Conservation (phyloP, 2,797 vertebrate species). For the Sus cebifrons region DNA sequence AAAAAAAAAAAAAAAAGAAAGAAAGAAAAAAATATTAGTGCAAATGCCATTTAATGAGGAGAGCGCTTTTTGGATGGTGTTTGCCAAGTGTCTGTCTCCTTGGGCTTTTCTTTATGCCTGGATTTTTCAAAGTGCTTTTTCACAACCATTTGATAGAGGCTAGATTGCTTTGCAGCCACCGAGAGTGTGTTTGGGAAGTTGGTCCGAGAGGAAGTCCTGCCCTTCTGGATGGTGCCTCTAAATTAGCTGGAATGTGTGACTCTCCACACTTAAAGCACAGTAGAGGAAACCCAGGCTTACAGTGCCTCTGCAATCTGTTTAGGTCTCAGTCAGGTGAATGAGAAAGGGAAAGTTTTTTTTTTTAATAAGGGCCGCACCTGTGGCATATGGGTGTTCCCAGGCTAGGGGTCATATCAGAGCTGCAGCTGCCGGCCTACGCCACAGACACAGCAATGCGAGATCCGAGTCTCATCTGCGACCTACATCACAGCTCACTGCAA, state of each 20-base stretch:
- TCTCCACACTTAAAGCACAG: not conserved
- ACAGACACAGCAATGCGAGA: too few relatives aligned
- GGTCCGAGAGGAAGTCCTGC: not conserved
- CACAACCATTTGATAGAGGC: not conserved
- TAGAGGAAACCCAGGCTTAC: not conserved
- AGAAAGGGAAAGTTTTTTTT: not conserved
- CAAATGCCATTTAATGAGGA: not conserved
- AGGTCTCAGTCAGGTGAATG: not conserved
- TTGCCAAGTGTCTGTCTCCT: not conserved
- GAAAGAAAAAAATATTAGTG: not conserved
- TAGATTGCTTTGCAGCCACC: not conserved
- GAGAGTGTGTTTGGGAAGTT: not conserved
- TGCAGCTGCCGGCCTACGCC: too few relatives aligned
- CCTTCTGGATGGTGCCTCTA: not conserved
- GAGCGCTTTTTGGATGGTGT: not conserved
- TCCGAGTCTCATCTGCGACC: too few relatives aligned
- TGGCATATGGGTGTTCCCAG: too few relatives aligned
- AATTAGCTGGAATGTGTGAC: not conserved
- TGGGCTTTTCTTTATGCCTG: not conserved
- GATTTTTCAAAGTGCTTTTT: not conserved
- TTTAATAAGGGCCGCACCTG: too few relatives aligned
- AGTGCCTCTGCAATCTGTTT: not conserved
- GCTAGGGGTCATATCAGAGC: too few relatives aligned
- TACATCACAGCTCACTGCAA: too few relatives aligned
- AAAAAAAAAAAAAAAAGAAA: too few relatives aligned